Evolutionary conservation across 2,797 vertebrate species (phyloP), one percentile per base, ranked within the genome.

Genomic region (Coracias cyanogaster): DNA sequence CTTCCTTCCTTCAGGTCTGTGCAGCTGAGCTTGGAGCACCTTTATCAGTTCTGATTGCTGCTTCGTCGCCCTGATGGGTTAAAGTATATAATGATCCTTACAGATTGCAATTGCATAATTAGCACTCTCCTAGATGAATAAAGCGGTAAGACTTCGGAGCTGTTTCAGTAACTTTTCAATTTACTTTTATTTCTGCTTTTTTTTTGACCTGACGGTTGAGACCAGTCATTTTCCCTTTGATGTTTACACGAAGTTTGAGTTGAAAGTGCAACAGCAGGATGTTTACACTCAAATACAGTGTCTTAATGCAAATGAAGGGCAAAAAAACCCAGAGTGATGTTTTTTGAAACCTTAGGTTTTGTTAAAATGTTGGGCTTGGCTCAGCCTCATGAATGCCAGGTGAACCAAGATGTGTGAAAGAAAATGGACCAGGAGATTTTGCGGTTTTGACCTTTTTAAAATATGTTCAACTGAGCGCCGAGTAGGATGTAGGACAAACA

Each of bases 61-160:
- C 92, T 87, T 54, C 78, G 45, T 87, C 74, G 71, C 86, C 37
- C 86, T 74, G 78, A 89, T 83, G 85, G 83, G 74, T 89, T 96
- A 95, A 91, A 89, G 86, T 77, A 35, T 67, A 86, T 92, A 52
- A 46, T 87, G 74, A 90, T 93, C 77, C 91, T 89, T 81, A 94
- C 90, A 92, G 92, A 89, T 81, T 85, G 72, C 69, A 89, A 26
- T 73, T 89, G 90, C 90, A 71, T 89, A 94, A 94, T 95, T 90
- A 95, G 57, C 67, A 78, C 14, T 71, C 57, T 94, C 0, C 0
- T 31, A 51, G 67, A n/a, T 82, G 64, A 94, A 90, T 48, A 82
- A 74, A 80, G 71, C 88, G 51, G 60, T n/a, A 58, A 74, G 82
- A 91, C 94, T 92, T 85, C 74, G 80, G 81, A 95, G 57, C 71